A percentile compares a stretch with the other conserved stretches of the same genome.
Evolutionary conservation across 2,888 invertebrate genomes (phyloP).

Genomic region (Pachymerium ferrugineum): DNA sequence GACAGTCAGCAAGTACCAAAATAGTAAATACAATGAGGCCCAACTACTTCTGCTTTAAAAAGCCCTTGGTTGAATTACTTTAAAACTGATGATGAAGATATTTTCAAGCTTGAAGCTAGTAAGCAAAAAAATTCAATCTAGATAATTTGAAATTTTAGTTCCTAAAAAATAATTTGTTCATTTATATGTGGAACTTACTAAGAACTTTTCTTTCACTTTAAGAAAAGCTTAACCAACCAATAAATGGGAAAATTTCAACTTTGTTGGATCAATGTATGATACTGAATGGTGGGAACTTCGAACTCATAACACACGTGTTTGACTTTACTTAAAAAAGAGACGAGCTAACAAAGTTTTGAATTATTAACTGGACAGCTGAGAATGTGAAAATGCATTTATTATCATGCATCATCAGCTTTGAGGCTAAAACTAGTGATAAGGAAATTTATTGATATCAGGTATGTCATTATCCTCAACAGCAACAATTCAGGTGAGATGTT

Average conservation of each 20-base stretch:
- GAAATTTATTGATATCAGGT: slow-evolving; percentile 15
- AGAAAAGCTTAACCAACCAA: neutral
- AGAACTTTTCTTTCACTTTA: too few species aligned
- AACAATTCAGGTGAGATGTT: neutral
- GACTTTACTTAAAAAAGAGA: neutral
- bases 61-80: neutral
- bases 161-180: too few species aligned
- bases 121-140: too few species aligned
- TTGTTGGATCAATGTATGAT: neutral
- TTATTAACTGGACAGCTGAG: neutral
- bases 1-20: slow-evolving; percentile 18
- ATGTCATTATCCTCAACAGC: neutral
- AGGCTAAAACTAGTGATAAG: neutral
- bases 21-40: neutral
- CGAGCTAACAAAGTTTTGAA: neutral
- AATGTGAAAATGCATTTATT: neutral
- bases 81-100: too few species aligned
- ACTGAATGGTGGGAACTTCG: neutral
- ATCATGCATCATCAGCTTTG: neutral
- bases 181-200: too few species aligned
- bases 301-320: slow-evolving; percentile 14
- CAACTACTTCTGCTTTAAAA: neutral
- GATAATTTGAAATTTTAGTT: too few species aligned
- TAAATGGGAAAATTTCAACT: neutral
- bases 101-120: too few species aligned